Conservation (phyloP, 2,113 vertebrate species). For the Lampris megalopsis region DNA sequence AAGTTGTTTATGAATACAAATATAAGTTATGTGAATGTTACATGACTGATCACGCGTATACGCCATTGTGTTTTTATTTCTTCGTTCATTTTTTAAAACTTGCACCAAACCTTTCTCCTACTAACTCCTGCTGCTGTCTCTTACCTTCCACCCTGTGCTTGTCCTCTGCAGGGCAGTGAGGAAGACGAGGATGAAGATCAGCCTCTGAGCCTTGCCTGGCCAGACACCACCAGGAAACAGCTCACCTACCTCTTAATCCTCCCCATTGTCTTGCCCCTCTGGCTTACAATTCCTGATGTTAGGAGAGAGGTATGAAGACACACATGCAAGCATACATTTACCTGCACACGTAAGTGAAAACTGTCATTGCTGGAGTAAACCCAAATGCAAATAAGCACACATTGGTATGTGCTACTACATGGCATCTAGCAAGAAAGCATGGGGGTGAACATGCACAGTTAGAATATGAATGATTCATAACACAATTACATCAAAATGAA, state of each 20-base stretch:
- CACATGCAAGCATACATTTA: constrained; percentile 17
- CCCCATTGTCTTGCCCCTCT: constrained; percentile 93
- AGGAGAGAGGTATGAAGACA: constrained; percentile 86
- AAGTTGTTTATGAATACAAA: background rate
- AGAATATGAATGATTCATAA: no score
- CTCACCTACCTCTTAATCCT: constrained; percentile 90
- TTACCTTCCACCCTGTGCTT: constrained; percentile 15
- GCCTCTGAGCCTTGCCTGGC: constrained; percentile 95
- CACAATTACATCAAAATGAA: no score
- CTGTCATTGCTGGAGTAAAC: background rate
- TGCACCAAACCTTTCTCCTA: background rate
- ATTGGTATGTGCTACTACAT: background rate
- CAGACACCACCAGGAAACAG: constrained; percentile 87
- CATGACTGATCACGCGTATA: no score
- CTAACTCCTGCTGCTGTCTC: background rate
- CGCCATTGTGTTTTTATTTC: no score
- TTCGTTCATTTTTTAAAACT: no score
- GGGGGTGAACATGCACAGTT: no score
- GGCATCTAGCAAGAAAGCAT: background rate
- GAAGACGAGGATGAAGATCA: constrained; percentile 88
- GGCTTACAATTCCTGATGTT: constrained; percentile 93
- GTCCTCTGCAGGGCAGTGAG: constrained; percentile 70
- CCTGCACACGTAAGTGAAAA: constrained; percentile 1
- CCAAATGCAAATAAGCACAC: background rate
- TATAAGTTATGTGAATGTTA: no score